Evolutionary conservation across 2,888 invertebrate species (phyloP).

Genomic region (Hydriomena furcata): DNA sequence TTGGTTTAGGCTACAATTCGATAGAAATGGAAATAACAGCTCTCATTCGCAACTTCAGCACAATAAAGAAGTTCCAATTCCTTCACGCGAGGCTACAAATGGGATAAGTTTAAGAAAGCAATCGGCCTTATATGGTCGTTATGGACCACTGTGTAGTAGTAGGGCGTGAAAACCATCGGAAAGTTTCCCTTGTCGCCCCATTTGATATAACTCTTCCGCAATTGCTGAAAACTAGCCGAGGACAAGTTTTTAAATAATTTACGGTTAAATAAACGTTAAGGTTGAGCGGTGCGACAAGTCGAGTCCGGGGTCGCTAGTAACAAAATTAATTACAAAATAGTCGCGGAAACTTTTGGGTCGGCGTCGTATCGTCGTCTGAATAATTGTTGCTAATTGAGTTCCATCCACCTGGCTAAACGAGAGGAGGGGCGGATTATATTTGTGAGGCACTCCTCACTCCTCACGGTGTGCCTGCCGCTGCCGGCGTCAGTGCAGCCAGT

Average conservation of each 20-base stretch:
- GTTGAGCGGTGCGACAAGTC: slow-evolving; percentile 46
- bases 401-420: slow-evolving; percentile 60
- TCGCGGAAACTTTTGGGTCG: slow-evolving; percentile 69
- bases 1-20: slow-evolving; percentile 57
- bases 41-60: slow-evolving; percentile 72
- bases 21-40: slow-evolving; percentile 76
- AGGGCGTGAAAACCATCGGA: slow-evolving; percentile 73
- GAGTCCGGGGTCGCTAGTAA: slow-evolving; percentile 57
- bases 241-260: slow-evolving; percentile 50
- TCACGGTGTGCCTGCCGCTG: slow-evolving; percentile 9
- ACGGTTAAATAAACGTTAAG: slow-evolving; percentile 47
- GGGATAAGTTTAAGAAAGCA: slow-evolving; percentile 82
- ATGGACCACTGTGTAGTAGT: slow-evolving; percentile 70
- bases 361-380: slow-evolving; percentile 63
- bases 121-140: slow-evolving; percentile 81
- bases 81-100: slow-evolving; percentile 73
- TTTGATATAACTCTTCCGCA: slow-evolving; percentile 65
- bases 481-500: slow-evolving; percentile 38
- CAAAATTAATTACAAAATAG: slow-evolving; percentile 79
- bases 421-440: slow-evolving; percentile 50
- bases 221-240: slow-evolving; percentile 45
- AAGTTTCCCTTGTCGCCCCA: slow-evolving; percentile 72
- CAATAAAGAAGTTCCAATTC: slow-evolving; percentile 78
- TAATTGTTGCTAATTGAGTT: slow-evolving; percentile 80
- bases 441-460: slow-evolving; percentile 36